Base-by-base conservation (phyloP, 2,888 invertebrate genomes). In the Eubasilissa splendida region DNA sequence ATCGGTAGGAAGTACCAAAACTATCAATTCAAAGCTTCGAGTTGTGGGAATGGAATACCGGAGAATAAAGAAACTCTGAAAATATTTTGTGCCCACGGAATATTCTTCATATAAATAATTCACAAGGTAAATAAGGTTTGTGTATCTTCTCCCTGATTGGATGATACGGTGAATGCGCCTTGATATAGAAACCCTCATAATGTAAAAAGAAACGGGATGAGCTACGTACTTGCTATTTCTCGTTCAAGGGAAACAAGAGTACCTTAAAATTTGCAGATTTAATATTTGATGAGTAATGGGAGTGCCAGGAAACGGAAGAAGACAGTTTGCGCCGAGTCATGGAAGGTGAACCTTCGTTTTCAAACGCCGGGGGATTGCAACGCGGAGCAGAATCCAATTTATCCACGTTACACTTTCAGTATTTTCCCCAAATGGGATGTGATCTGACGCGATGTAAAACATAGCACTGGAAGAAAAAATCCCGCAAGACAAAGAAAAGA, bases 311-410 rank as follows among this genome's bases (percentile, higher is more conserved):
- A 33, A 56, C 74, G 58, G 77, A 80, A 76, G 77, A 59, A 79
- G 81, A 79, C 66, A 70, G 83, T 83, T 83, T 80, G 76, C 80
- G 80, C 83, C 68, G 75, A 77, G 83, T 83, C 83, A 83, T 77
- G 71, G 77, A 59, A 77, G 77, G 58, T 56, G 73, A 78, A 33
- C 76, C 71, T 79, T 76, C 83, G 56, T 73, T 80, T 74, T 77
- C 80, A 42, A 59, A 73, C 77, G 79, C 79, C 80, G 59, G 71
- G 82, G 83, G 82, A 83, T 80, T 82, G 83, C 82, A 83, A 76
- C 82, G 52, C 80, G 83, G 82, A 82, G 80, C 81, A 79, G 80
- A 83, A 84, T 84, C 83, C 82, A 84, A 84, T 84, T 84, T 84
- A 77, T 80, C 73, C 80, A 81, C 81, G 81, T 77, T 80, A 81